Conservation (phyloP, 2,888 invertebrate species). For the Deladenus siricidicola region DNA sequence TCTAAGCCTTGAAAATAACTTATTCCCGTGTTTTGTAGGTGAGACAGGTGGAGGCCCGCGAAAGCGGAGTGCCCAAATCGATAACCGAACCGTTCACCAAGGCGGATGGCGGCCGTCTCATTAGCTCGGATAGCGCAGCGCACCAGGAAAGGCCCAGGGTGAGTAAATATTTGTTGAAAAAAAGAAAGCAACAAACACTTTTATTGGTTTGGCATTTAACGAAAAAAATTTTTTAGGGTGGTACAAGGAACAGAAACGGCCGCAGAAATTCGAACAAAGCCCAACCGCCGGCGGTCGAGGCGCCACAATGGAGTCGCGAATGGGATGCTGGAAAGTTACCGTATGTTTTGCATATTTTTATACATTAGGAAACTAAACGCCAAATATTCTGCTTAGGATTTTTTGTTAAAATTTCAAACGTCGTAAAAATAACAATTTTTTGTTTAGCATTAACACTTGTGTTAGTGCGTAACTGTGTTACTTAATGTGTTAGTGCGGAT, state of each 20-base stretch:
- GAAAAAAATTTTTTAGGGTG: neutral
- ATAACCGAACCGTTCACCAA: neutral
- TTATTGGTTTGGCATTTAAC: neutral
- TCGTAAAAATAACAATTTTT: no score
- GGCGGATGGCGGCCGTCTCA: no score
- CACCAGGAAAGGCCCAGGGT: neutral
- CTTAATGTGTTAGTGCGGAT: no score
- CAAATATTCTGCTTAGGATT: no score
- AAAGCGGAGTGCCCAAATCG: neutral
- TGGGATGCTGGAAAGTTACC: constrained; percentile 8
- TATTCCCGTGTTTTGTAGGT: neutral
- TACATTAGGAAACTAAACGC: no score
- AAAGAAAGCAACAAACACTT: neutral
- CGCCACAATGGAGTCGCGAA: neutral
- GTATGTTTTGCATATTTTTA: neutral
- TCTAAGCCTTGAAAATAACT: no score
- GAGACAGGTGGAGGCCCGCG: neutral
- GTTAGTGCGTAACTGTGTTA: no score
- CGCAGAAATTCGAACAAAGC: no score
- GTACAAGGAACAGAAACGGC: no score
- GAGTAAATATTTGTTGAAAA: neutral
- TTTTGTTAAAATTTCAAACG: no score
- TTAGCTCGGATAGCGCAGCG: neutral
- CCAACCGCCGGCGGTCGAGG: no score
- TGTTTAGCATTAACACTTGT: no score